phyloP scores from a whole-genome alignment of 2,113 vertebrate genomes.

The Macaca mulatta region DNA sequence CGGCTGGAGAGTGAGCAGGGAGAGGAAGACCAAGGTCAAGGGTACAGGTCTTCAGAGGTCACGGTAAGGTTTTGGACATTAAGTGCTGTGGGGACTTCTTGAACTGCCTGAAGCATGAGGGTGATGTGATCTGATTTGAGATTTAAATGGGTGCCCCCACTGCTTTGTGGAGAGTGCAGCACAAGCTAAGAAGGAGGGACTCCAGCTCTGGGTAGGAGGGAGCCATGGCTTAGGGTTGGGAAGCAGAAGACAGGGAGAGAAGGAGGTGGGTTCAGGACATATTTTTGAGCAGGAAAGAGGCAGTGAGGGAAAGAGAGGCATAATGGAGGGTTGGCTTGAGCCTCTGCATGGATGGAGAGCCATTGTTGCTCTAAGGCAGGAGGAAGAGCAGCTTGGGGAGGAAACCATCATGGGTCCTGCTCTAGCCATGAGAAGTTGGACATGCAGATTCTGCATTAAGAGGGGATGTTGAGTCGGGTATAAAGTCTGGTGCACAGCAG shows the following conservation, averaged over 20 bases:
- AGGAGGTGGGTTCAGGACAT: not conserved
- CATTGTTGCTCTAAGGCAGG: too few species aligned
- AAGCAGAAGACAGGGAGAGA: not conserved
- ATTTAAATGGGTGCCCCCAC: not conserved
- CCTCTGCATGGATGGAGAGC: too few species aligned
- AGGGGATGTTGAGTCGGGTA: fast-evolving
- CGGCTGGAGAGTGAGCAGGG: not conserved
- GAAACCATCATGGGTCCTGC: not conserved
- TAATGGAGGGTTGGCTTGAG: not conserved
- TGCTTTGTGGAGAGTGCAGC: not conserved
- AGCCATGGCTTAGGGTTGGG: not conserved
- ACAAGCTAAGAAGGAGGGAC: not conserved
- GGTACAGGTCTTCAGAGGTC: fast-evolving
- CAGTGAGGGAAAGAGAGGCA: not conserved
- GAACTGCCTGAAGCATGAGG: not conserved
- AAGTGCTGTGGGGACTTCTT: fast-evolving
- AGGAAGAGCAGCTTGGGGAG: fast-evolving
- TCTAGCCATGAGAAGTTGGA: not conserved
- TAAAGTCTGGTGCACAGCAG: fast-evolving
- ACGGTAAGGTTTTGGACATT: not conserved
- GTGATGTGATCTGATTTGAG: not conserved
- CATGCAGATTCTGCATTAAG: too few species aligned
- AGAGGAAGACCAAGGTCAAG: not conserved
- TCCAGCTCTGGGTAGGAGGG: not conserved
- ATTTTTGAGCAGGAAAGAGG: not conserved